These are phyloP conservation scores for Laothoe populi DNA, from an alignment of 2,888 invertebrate genomes.

Conservation along the genomic window DNA sequence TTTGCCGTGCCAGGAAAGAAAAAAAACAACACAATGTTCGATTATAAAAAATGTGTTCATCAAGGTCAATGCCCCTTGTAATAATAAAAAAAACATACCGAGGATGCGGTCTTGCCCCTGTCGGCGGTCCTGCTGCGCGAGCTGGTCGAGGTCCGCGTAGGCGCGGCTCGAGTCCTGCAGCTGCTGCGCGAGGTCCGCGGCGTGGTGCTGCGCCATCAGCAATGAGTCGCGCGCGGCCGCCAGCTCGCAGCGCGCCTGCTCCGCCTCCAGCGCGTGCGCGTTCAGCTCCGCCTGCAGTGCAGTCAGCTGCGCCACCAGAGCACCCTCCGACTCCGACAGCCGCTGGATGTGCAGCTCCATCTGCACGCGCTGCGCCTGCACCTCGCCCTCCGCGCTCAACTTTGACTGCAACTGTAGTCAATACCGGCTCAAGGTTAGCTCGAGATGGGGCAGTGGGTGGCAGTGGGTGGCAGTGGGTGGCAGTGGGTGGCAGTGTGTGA, in stretches of 20 bases:
- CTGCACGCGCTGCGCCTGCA: conserved; percentile 86
- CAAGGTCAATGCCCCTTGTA: too few species aligned
- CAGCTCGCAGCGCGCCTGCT: conserved; percentile 78
- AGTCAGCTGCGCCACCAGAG: conserved; percentile 70
- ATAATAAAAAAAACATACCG: too few species aligned
- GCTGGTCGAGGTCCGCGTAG: conserved; percentile 82
- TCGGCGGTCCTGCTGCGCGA: conserved; percentile 85
- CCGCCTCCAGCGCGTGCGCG: conserved; percentile 65
- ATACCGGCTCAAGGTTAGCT: too few species aligned
- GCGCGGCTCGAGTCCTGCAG: conserved; percentile 84
- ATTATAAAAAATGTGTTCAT: too few species aligned
- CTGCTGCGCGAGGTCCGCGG: conserved; percentile 80
- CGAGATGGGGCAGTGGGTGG: too few species aligned
- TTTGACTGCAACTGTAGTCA: conserved; percentile 83
- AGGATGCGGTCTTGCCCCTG: conserved; percentile 64
- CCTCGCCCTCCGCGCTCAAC: conserved; percentile 76
- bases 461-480: too few species aligned
- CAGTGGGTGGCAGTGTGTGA: too few species aligned
- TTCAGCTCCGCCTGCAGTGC: conserved; percentile 73
- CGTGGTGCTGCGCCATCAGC: conserved; percentile 80
- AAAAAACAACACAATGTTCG: too few species aligned
- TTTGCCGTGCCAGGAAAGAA: too few species aligned
- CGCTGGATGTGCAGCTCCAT: conserved; percentile 87
- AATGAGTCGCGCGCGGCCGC: conserved; percentile 65
- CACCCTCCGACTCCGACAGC: conserved; percentile 82